These are phyloP conservation scores for Leucosticte australis DNA, from an alignment of 2,113 vertebrate genomes.

Conservation along the genomic window DNA sequence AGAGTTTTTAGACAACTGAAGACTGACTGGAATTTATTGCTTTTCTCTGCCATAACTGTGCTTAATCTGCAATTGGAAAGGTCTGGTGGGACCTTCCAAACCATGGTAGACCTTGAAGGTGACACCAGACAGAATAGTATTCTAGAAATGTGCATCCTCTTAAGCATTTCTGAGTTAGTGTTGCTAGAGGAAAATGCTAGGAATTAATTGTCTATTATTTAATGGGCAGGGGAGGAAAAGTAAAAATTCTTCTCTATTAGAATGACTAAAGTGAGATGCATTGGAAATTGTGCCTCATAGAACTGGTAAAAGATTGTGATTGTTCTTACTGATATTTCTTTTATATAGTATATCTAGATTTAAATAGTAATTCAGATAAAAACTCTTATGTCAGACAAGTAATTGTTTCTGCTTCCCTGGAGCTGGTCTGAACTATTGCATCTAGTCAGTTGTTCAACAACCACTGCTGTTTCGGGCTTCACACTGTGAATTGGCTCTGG, in stretches of 20 bases:
- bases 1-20: not conserved
- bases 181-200: not conserved
- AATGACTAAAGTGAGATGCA: rapidly evolving
- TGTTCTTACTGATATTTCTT: not conserved
- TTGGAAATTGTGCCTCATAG: not conserved
- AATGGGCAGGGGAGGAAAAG: not conserved
- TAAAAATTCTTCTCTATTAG: not conserved
- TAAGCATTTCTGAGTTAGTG: not conserved
- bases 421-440: not conserved
- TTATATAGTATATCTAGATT: not conserved
- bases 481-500: not conserved
- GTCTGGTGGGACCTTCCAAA: not conserved
- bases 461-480: not conserved
- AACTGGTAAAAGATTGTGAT: not conserved
- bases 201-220: not conserved
- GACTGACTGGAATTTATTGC: not conserved
- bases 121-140: not conserved
- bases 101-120: not conserved
- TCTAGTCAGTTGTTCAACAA: not conserved
- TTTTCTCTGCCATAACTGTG: not conserved
- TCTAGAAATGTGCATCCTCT: not conserved
- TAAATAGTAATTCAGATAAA: not conserved
- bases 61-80: not conserved
- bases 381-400: not conserved
- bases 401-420: not conserved